Percentiles rank a stretch among this genome's conserved stretches.
Evolutionary conservation across 2,797 vertebrate species (phyloP).

Genomic region (Peromyscus nudipes): DNA sequence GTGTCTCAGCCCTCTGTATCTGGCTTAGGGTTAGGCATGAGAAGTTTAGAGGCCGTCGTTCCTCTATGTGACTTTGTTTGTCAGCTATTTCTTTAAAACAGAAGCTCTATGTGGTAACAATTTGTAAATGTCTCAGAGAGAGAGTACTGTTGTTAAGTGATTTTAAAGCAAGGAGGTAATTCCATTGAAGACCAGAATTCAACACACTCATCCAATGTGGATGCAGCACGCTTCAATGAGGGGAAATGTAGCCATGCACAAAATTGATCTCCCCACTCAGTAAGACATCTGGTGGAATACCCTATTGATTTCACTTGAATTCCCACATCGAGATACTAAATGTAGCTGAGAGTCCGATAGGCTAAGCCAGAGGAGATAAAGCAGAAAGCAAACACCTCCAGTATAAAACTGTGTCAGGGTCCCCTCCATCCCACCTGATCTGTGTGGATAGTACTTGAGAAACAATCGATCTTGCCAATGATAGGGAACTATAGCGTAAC

Average conservation of each 20-base stretch:
- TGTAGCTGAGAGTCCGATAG: constrained; percentile 61
- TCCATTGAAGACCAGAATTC: neutral
- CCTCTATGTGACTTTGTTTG: neutral
- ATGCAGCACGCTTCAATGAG: neutral
- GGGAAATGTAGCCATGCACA: neutral
- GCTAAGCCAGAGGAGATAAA: constrained; percentile 47
- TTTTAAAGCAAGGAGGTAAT: constrained; percentile 1
- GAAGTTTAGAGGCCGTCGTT: neutral
- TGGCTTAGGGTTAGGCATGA: neutral
- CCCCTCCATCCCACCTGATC: constrained; percentile 52
- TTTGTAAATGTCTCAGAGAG: neutral
- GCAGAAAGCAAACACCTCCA: constrained; percentile 33
- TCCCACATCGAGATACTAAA: constrained; percentile 9
- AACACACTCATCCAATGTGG: neutral
- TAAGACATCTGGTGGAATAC: constrained; percentile 45
- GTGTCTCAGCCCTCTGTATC: neutral
- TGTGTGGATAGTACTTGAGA: constrained; percentile 60
- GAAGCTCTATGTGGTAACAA: neutral
- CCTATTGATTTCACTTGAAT: constrained; percentile 58
- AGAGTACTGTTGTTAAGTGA: neutral
- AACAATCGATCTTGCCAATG: constrained; percentile 57
- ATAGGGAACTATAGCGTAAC: constrained; percentile 69
- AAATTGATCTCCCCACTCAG: constrained; percentile 9
- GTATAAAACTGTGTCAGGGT: neutral
- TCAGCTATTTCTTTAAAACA: neutral